These are phyloP conservation scores for Melieria omissa DNA, from an alignment of 2,888 invertebrate genomes.

Conservation along the genomic window DNA sequence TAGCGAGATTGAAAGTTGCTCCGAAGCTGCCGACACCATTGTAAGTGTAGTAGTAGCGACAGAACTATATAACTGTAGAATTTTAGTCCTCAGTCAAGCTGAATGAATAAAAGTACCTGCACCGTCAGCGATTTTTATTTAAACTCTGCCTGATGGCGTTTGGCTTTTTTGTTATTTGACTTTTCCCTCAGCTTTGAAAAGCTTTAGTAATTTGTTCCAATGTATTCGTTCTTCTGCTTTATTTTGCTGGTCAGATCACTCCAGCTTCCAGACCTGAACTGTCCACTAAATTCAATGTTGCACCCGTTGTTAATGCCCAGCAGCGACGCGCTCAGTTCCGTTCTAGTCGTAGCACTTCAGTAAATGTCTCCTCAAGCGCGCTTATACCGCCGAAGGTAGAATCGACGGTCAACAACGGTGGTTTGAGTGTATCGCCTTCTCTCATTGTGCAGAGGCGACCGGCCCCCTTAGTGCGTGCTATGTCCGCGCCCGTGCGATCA, in stretches of 20 bases:
- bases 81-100: too few species aligned
- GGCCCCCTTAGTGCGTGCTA: constrained; percentile 65
- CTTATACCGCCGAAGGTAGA: background rate
- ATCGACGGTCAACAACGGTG: constrained; percentile 7
- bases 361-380: background rate
- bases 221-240: too few species aligned
- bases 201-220: too few species aligned
- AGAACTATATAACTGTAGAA: too few species aligned
- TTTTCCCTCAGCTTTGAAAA: too few species aligned
- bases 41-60: constrained; percentile 25
- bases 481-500: constrained; percentile 66
- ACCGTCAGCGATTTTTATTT: too few species aligned
- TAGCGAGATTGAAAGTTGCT: constrained; percentile 55
- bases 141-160: too few species aligned
- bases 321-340: constrained; percentile 52
- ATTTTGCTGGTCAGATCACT: too few species aligned
- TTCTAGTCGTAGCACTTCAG: constrained; percentile 40
- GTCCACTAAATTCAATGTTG: too few species aligned
- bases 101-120: too few species aligned
- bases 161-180: too few species aligned
- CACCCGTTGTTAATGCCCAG: constrained; percentile 36
- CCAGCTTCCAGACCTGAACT: too few species aligned
- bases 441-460: constrained; percentile 57
- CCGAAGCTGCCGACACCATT: constrained; percentile 45
- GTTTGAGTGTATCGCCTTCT: constrained; percentile 48